Conservation (phyloP, 2,797 vertebrate species). For the Megaceryle alcyon region DNA sequence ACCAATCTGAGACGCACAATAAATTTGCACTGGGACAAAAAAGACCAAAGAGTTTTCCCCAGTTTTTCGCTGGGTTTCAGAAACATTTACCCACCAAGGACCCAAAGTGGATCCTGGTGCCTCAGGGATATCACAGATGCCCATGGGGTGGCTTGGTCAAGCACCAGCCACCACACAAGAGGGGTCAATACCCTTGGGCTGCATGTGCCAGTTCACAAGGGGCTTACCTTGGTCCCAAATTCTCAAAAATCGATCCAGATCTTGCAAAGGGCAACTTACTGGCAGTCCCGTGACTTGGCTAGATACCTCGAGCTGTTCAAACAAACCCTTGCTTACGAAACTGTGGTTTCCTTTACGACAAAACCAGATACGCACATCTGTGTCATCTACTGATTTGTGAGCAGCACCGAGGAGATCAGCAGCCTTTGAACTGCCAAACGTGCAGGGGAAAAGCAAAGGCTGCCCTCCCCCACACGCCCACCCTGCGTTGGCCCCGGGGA, state of each 20-base stretch:
- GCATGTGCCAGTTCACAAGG: neutral
- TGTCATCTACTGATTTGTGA: neutral
- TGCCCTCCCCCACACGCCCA: neutral
- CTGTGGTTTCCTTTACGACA: fast-evolving
- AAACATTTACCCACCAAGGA: neutral
- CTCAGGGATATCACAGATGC: neutral
- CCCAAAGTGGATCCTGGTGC: neutral
- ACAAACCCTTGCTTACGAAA: fast-evolving
- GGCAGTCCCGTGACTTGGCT: neutral
- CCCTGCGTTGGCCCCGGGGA: neutral
- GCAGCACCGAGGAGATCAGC: neutral
- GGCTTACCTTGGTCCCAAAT: conserved; percentile 18
- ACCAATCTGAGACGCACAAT: neutral
- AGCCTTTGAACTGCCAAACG: neutral
- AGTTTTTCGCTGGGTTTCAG: neutral
- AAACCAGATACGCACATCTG: neutral
- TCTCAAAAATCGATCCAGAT: neutral
- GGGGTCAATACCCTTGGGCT: neutral
- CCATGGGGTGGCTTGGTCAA: fast-evolving
- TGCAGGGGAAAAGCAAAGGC: neutral
- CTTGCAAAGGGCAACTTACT: neutral
- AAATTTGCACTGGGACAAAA: neutral
- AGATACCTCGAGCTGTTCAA: neutral
- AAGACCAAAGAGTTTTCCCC: neutral
- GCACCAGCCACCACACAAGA: neutral